phyloP scores from a whole-genome alignment of 64 coral and sea anemone species.

The Catalaphyllia jardinei region DNA sequence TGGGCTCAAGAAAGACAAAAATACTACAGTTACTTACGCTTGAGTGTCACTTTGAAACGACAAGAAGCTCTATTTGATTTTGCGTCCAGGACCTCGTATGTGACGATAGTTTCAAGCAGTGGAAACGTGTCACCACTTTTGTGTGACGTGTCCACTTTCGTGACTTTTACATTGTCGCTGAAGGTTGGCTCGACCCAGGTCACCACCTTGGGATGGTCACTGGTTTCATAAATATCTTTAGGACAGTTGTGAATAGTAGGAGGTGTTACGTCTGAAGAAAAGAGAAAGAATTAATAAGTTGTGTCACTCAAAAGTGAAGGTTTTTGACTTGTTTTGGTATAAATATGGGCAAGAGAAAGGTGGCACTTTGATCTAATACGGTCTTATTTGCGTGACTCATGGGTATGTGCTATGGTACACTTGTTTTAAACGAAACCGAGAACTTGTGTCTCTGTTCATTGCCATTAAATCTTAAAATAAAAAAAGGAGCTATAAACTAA shows the following conservation, averaged over 20 bases:
- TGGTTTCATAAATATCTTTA: neutral
- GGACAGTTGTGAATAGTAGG: conserved; percentile 41
- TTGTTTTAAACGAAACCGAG: too few relatives aligned
- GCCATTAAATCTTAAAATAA: too few relatives aligned
- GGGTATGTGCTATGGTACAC: too few relatives aligned
- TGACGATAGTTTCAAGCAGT: conserved; percentile 9
- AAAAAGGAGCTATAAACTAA: too few relatives aligned
- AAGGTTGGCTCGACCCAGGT: conserved; percentile 47
- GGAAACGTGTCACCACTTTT: conserved; percentile 7
- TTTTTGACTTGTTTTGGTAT: too few relatives aligned
- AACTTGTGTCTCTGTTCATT: too few relatives aligned
- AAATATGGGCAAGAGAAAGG: too few relatives aligned
- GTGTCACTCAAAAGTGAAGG: too few relatives aligned
- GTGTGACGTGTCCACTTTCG: conserved; percentile 7
- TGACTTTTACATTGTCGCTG: conserved; percentile 49
- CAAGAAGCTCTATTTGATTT: conserved; percentile 23
- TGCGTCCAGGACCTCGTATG: conserved; percentile 22
- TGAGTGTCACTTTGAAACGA: conserved; percentile 34
- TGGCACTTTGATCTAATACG: too few relatives aligned
- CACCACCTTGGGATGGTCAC: neutral
- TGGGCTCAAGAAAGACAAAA: neutral
- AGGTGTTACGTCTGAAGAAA: conserved; percentile 28
- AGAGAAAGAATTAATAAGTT: neutral
- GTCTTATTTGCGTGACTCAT: too few relatives aligned
- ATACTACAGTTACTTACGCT: conserved; percentile 15